Conservation (phyloP, 2,113 vertebrate genomes). For the Lagenorhynchus albirostris region DNA sequence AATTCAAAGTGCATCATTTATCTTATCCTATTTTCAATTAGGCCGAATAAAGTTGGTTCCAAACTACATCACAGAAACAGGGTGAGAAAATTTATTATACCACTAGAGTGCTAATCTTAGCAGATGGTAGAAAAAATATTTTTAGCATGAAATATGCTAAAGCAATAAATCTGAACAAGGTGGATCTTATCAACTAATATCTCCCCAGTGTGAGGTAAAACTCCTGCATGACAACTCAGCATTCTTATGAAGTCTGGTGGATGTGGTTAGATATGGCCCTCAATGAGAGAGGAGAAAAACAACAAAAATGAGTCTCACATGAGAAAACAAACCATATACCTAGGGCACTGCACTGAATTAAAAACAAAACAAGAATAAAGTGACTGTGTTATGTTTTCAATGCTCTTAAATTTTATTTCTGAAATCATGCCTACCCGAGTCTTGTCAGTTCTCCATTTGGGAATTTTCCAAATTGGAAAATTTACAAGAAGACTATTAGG, state of each 20-base stretch:
- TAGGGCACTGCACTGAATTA: neutral
- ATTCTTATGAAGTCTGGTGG: constrained; percentile 76
- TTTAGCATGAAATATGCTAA: constrained; percentile 87
- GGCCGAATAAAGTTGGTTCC: constrained; percentile 81
- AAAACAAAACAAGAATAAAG: neutral
- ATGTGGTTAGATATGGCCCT: constrained; percentile 61
- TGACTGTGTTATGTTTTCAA: neutral
- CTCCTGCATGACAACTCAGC: constrained; percentile 81
- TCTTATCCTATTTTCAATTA: constrained; percentile 88
- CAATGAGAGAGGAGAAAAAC: constrained; percentile 66
- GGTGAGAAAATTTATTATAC: constrained; percentile 87
- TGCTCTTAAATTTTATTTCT: constrained; percentile 44
- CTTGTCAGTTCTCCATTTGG: neutral
- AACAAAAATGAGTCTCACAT: constrained; percentile 71
- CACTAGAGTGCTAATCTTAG: constrained; percentile 86
- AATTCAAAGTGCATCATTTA: constrained; percentile 86
- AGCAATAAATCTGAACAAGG: constrained; percentile 87
- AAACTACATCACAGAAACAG: constrained; percentile 83
- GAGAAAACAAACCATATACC: constrained; percentile 8
- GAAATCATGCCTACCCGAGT: constrained; percentile 18
- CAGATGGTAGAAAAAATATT: constrained; percentile 86
- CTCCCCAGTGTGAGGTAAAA: constrained; percentile 84
- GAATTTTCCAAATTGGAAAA: constrained; percentile 27
- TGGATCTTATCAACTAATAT: constrained; percentile 85
- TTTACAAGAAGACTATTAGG: neutral